Percentiles rank a stretch among this genome's conserved stretches.
These are phyloP conservation scores for Pithys albifrons DNA, from an alignment of 2,113 vertebrate genomes.

Conservation along the genomic window DNA sequence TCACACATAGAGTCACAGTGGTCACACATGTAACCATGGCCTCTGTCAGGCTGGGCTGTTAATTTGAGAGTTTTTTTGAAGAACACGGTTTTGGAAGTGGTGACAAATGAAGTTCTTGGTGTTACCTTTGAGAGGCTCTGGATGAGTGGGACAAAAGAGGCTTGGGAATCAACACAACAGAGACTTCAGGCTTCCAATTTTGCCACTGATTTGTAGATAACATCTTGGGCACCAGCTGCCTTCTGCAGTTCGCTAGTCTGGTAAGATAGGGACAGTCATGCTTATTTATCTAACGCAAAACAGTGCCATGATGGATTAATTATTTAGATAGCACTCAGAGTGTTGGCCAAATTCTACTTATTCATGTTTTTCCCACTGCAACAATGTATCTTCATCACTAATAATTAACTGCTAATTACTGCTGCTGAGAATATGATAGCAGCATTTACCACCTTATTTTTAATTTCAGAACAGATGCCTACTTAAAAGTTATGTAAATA, in stretches of 20 bases:
- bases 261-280: not conserved
- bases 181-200: slow-evolving; percentile 4
- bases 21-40: not conserved
- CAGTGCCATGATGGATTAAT: slow-evolving; percentile 19
- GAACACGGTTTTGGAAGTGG: not conserved
- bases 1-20: not conserved
- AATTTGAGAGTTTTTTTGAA: not conserved
- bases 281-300: slow-evolving; percentile 26
- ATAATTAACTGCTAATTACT: slow-evolving; percentile 60
- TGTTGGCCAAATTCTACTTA: slow-evolving; percentile 39
- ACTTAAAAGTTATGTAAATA: slow-evolving; percentile 37
- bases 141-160: not conserved
- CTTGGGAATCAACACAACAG: not conserved
- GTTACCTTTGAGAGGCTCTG: not conserved
- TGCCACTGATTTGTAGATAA: not conserved
- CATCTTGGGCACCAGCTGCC: slow-evolving; percentile 34
- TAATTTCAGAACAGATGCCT: slow-evolving; percentile 23
- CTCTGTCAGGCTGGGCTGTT: not conserved
- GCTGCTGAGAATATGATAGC: not conserved
- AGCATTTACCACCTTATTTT: slow-evolving; percentile 19
- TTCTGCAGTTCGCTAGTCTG: slow-evolving; percentile 10
- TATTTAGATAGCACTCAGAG: not conserved
- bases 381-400: slow-evolving; percentile 48
- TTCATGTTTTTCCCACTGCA: slow-evolving; percentile 46
- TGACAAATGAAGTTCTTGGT: not conserved